phyloP scores from a whole-genome alignment of 2,797 vertebrate genomes.

The Halcyon smyrnensis region DNA sequence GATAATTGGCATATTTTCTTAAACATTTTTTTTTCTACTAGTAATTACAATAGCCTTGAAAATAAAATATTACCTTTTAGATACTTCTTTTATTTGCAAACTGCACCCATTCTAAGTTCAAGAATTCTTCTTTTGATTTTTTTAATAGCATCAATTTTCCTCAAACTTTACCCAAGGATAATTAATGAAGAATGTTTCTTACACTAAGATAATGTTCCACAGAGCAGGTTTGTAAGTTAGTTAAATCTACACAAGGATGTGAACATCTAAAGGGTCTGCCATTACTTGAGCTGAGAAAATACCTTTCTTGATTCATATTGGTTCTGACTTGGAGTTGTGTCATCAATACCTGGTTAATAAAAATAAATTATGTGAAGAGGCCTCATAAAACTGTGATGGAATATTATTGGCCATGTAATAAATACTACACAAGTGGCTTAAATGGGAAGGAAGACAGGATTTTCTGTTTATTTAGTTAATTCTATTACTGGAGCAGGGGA shows the following conservation, averaged over 20 bases:
- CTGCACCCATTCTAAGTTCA: not conserved
- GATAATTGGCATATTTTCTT: not conserved
- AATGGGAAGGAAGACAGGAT: fast-evolving
- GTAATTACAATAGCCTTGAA: not conserved
- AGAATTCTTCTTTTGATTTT: not conserved
- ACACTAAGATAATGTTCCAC: not conserved
- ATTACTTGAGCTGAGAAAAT: not conserved
- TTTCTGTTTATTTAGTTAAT: not conserved
- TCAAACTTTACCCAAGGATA: not conserved
- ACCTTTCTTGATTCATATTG: not conserved
- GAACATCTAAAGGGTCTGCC: not conserved
- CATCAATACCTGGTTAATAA: not conserved
- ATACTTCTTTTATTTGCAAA: not conserved
- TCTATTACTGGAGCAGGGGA: not conserved
- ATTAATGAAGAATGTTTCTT: not conserved
- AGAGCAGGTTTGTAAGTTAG: not conserved
- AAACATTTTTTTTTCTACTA: not conserved
- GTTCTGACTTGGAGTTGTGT: not conserved
- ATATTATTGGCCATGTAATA: not conserved
- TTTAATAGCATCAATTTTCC: not conserved
- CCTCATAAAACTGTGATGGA: not conserved
- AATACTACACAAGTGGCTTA: not conserved
- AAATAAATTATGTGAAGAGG: not conserved
- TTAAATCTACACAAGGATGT: not conserved
- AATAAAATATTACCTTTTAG: not conserved